Conservation (phyloP, 92 coral and sea anemone species). For the Zoanthus solanderi region DNA sequence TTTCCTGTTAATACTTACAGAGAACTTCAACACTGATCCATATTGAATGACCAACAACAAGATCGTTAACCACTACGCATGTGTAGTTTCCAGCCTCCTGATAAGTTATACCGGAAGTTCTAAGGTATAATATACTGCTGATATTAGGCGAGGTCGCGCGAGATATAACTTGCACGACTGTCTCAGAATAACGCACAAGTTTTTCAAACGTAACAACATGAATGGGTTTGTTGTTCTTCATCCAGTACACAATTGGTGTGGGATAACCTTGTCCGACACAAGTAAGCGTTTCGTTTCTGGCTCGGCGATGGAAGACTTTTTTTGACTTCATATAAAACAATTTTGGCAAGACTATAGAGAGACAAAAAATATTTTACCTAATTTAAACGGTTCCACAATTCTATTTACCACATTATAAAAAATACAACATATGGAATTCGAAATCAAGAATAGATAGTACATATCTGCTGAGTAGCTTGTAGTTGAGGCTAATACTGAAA, state of each 20-base stretch:
- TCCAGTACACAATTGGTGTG: conserved; percentile 2
- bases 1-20: not conserved
- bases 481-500: too few species aligned
- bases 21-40: conserved; percentile 3
- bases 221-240: not conserved
- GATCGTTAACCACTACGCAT: conserved; percentile 13
- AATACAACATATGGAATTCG: too few species aligned
- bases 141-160: not conserved
- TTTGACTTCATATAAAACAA: not conserved
- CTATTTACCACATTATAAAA: too few species aligned
- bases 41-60: not conserved
- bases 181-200: not conserved
- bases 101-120: conserved; percentile 17
- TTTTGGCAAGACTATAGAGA: conserved; percentile 5
- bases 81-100: conserved; percentile 23
- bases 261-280: conserved; percentile 16
- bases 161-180: not conserved
- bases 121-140: conserved; percentile 5
- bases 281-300: not conserved
- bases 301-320: conserved; percentile 10
- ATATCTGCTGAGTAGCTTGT: too few species aligned
- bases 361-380: not conserved
- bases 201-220: not conserved
- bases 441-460: too few species aligned
- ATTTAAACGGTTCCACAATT: not conserved